phyloP scores from a whole-genome alignment of 2,888 invertebrate genomes.

The Biston betularia region DNA sequence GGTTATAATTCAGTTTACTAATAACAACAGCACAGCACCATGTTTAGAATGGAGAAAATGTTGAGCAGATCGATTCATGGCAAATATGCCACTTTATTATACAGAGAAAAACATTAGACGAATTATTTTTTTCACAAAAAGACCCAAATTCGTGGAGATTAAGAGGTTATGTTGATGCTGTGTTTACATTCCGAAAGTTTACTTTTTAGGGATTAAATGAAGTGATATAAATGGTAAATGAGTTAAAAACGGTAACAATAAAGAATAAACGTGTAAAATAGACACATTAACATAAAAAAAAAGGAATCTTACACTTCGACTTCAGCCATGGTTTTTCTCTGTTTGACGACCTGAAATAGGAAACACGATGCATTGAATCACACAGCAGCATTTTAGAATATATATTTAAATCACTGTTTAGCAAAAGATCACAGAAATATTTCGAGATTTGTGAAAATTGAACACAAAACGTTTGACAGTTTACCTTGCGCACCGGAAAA shows the following conservation, averaged over 20 bases:
- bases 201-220: not conserved
- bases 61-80: not conserved
- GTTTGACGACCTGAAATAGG: slow-evolving; percentile 80
- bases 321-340: slow-evolving; percentile 90
- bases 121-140: not conserved
- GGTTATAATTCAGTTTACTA: not conserved
- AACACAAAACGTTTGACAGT: slow-evolving; percentile 75
- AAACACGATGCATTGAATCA: slow-evolving; percentile 64
- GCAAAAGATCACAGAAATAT: slow-evolving; percentile 66
- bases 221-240: not conserved
- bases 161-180: slow-evolving; percentile 76
- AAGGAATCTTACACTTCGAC: slow-evolving; percentile 91
- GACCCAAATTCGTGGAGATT: slow-evolving; percentile 1
- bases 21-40: too few relatives aligned
- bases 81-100: too few relatives aligned
- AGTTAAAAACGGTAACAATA: not conserved
- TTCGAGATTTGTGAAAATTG: slow-evolving; percentile 69
- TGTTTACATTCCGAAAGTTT: slow-evolving; percentile 45
- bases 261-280: slow-evolving; percentile 1
- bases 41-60: not conserved
- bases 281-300: slow-evolving; percentile 32
- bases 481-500: slow-evolving; percentile 85
- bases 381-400: slow-evolving; percentile 51
- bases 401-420: slow-evolving; percentile 49
- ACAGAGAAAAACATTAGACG: not conserved